These are phyloP conservation scores for Noctua janthe DNA, from an alignment of 2,888 invertebrate species.

Conservation along the genomic window DNA sequence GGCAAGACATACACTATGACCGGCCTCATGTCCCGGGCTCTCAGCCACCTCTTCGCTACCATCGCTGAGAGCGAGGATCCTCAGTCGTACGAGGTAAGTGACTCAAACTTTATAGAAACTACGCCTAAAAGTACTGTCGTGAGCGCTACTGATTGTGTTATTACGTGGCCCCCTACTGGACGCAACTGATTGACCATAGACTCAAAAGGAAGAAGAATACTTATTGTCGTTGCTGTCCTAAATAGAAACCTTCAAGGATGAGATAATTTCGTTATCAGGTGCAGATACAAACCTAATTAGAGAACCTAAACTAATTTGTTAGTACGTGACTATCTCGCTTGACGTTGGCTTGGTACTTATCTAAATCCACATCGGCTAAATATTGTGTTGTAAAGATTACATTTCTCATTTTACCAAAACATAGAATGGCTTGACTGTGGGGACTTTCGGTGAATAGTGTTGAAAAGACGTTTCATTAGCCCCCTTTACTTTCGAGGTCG, in stretches of 20 bases:
- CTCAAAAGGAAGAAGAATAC: neutral
- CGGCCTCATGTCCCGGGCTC: constrained; percentile 96
- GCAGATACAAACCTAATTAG: neutral
- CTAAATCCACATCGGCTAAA: constrained; percentile 6
- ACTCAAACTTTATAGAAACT: neutral
- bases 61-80: constrained; percentile 91
- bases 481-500: constrained; percentile 67
- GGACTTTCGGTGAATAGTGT: constrained; percentile 12
- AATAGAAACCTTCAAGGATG: constrained; percentile 16
- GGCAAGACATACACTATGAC: constrained; percentile 98
- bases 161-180: neutral
- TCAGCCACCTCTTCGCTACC: constrained; percentile 95
- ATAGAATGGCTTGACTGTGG: neutral
- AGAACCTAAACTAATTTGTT: constrained; percentile 1
- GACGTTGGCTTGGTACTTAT: constrained; percentile 10
- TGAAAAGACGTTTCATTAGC: constrained; percentile 64
- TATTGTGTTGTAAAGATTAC: constrained; percentile 18
- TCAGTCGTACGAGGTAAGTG: constrained; percentile 91
- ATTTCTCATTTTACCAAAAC: constrained; percentile 12
- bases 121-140: neutral
- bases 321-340: constrained; percentile 4
- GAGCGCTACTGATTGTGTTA: neutral
- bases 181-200: neutral
- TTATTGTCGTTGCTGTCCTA: neutral
- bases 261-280: constrained; percentile 9